A percentile compares a stretch with the other conserved stretches of the same genome.
Evolutionary conservation across 2,113 vertebrate genomes (phyloP).

Genomic region (Scopus umbretta): DNA sequence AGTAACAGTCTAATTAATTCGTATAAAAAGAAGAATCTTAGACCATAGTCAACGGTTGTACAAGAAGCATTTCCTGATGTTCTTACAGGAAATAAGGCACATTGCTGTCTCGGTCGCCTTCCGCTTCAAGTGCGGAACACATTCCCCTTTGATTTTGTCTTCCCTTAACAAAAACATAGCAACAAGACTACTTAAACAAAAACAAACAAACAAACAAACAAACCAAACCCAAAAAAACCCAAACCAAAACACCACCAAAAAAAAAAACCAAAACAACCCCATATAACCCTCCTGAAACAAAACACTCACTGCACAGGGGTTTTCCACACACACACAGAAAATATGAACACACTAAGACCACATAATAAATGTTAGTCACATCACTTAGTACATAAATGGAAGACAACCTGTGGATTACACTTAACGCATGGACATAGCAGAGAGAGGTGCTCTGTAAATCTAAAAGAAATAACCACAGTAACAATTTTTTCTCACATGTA

Average conservation of each 20-base stretch:
- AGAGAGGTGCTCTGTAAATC: neutral
- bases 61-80: neutral
- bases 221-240: too few relatives aligned
- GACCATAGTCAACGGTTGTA: neutral
- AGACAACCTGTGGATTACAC: neutral
- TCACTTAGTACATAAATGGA: neutral
- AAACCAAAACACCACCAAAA: too few relatives aligned
- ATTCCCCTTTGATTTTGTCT: neutral
- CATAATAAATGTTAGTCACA: neutral
- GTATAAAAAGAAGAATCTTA: neutral
- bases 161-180: neutral
- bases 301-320: neutral
- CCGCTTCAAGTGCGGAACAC: neutral
- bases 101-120: neutral
- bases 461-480: neutral
- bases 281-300: neutral
- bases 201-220: too few relatives aligned
- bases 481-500: neutral
- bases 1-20: neutral
- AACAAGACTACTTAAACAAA: neutral
- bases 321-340: too few relatives aligned
- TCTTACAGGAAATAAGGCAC: neutral
- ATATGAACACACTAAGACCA: neutral
- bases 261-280: too few relatives aligned
- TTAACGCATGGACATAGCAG: fast-evolving